These are phyloP conservation scores for Sterna hirundo DNA, from an alignment of 2,113 vertebrate genomes.

Conservation along the genomic window DNA sequence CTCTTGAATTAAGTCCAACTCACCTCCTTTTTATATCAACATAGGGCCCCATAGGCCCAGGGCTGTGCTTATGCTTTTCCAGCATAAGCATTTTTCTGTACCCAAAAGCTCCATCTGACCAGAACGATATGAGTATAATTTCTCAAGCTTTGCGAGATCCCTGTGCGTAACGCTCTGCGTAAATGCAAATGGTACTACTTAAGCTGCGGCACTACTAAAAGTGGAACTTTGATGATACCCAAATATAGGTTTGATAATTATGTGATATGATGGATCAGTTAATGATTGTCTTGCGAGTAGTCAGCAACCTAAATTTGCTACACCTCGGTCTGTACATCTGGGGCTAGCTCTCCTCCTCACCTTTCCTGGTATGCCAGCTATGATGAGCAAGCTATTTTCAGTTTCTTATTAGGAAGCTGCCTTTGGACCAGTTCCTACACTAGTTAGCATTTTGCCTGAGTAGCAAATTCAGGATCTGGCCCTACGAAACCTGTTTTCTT, in stretches of 20 bases:
- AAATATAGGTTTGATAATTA: not conserved
- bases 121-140: not conserved
- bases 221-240: not conserved
- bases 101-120: not conserved
- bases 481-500: conserved; percentile 35
- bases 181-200: not conserved
- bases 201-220: not conserved
- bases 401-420: conserved; percentile 51
- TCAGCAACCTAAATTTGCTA: conserved; percentile 11
- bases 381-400: conserved; percentile 66
- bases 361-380: conserved; percentile 49
- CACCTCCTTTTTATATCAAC: conserved; percentile 41
- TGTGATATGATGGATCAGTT: not conserved
- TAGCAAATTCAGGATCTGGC: conserved; percentile 35
- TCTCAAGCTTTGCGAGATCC: not conserved
- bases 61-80: conserved; percentile 15
- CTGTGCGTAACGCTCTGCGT: not conserved
- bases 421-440: conserved; percentile 56
- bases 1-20: conserved; percentile 49
- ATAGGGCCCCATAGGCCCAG: conserved; percentile 10
- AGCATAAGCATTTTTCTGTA: not conserved
- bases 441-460: conserved; percentile 53
- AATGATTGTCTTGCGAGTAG: not conserved
- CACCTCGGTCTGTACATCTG: not conserved
- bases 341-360: not conserved